A percentile compares a stretch with the other conserved stretches of the same genome.
Conservation (phyloP, 2,113 vertebrate species). For the Silurus asotus region DNA sequence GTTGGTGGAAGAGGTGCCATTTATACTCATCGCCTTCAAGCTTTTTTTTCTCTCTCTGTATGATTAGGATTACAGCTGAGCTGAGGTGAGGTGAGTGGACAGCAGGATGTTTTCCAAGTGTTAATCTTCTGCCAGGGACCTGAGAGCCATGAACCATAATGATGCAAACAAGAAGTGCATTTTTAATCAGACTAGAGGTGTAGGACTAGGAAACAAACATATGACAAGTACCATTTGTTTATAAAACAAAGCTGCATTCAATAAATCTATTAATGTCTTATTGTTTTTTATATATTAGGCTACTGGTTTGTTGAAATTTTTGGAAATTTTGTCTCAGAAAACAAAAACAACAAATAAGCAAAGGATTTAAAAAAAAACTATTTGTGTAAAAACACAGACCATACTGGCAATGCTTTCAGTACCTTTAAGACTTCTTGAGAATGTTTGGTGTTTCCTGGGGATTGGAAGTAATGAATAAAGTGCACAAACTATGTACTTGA, state of each 20-base stretch:
- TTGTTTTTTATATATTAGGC: neutral
- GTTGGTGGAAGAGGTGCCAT: neutral
- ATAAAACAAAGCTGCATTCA: neutral
- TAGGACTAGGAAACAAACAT: neutral
- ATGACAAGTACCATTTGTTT: no score
- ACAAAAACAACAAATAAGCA: neutral
- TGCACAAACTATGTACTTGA: no score
- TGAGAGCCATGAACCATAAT: neutral
- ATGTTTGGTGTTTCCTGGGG: neutral
- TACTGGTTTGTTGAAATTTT: neutral
- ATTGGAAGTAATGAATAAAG: neutral
- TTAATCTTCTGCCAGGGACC: neutral
- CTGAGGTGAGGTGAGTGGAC: neutral
- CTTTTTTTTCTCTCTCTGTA: neutral
- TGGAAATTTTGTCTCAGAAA: neutral
- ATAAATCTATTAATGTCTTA: neutral
- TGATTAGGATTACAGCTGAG: conserved; percentile 3
- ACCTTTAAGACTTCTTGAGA: neutral
- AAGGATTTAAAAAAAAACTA: no score
- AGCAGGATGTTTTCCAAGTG: neutral
- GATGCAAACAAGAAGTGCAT: neutral
- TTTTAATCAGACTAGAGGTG: neutral
- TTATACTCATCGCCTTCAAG: neutral
- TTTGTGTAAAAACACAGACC: no score
- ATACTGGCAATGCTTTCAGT: neutral